phyloP scores from a whole-genome alignment of 2,113 vertebrate genomes.

The Thryonomys swinderianus region DNA sequence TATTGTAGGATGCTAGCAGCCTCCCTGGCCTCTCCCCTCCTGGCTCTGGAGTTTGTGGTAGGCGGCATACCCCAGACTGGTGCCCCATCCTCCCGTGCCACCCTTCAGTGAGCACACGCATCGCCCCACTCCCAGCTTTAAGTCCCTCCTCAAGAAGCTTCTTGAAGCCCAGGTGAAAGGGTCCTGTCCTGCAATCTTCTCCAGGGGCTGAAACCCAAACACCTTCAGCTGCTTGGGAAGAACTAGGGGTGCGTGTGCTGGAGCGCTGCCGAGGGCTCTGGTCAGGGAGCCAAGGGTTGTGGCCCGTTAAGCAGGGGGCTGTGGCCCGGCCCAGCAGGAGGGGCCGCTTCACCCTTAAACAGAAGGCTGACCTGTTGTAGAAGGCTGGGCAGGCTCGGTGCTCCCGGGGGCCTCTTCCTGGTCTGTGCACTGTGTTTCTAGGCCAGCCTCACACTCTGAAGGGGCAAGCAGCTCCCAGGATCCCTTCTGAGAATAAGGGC shows the following conservation, averaged over 20 bases:
- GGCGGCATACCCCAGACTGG: no score
- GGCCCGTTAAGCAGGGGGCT: background rate
- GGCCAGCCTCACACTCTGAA: background rate
- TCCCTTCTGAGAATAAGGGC: background rate
- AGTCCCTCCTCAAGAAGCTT: no score
- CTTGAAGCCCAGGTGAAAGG: background rate
- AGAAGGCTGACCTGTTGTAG: background rate
- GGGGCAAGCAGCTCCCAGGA: background rate
- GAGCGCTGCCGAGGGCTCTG: background rate
- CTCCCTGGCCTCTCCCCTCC: background rate
- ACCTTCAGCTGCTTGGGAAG: background rate
- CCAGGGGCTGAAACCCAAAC: background rate
- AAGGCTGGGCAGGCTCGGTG: no score
- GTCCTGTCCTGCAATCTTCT: background rate
- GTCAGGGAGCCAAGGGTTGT: fast-evolving
- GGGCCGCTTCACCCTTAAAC: background rate
- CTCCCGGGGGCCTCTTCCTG: background rate
- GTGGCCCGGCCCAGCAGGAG: no score
- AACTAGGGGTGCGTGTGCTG: background rate
- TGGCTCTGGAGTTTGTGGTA: background rate
- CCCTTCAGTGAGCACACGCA: no score
- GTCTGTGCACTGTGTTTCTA: background rate
- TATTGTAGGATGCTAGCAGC: background rate
- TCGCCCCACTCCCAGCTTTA: no score
- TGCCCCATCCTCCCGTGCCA: no score